These are phyloP conservation scores for Ophioninae sp. DNA, from an alignment of 2,888 invertebrate genomes.

Conservation along the genomic window DNA sequence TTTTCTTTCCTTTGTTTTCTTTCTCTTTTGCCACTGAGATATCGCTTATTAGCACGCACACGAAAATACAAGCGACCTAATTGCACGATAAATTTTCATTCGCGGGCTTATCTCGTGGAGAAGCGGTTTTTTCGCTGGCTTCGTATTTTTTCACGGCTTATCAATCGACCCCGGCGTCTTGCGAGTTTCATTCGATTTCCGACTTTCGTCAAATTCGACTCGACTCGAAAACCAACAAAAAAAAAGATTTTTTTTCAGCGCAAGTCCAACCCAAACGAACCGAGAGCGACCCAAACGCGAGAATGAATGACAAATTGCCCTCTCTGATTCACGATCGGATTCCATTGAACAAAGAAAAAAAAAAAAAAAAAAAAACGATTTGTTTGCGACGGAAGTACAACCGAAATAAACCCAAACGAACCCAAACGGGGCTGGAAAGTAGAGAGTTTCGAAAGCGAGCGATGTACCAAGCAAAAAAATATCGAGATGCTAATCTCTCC, in stretches of 20 bases:
- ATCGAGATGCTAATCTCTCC: slow-evolving; percentile 79
- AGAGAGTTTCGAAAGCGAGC: slow-evolving; percentile 31
- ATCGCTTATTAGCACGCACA: slow-evolving; percentile 23
- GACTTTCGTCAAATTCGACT: background rate
- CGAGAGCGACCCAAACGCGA: too few relatives aligned
- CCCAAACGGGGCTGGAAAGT: background rate
- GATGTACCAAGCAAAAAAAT: slow-evolving; percentile 66
- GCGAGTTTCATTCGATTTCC: too few relatives aligned
- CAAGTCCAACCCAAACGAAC: too few relatives aligned
- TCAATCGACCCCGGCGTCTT: background rate
- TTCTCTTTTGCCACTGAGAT: slow-evolving; percentile 1
- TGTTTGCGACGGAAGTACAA: too few relatives aligned
- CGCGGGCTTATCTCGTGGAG: slow-evolving; percentile 3
- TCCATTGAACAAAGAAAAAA: too few relatives aligned
- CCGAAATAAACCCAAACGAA: too few relatives aligned
- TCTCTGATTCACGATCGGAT: too few relatives aligned
- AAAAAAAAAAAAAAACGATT: too few relatives aligned
- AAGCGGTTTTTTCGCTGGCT: background rate
- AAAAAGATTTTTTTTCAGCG: too few relatives aligned
- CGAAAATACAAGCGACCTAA: slow-evolving; percentile 17
- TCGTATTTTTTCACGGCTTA: background rate
- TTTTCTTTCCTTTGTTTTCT: background rate
- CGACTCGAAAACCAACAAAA: too few relatives aligned
- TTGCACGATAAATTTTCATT: slow-evolving; percentile 1
- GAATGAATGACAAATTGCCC: too few relatives aligned